Evolutionary conservation across 2,113 vertebrate species (phyloP).

Genomic region (Anguilla japonica): DNA sequence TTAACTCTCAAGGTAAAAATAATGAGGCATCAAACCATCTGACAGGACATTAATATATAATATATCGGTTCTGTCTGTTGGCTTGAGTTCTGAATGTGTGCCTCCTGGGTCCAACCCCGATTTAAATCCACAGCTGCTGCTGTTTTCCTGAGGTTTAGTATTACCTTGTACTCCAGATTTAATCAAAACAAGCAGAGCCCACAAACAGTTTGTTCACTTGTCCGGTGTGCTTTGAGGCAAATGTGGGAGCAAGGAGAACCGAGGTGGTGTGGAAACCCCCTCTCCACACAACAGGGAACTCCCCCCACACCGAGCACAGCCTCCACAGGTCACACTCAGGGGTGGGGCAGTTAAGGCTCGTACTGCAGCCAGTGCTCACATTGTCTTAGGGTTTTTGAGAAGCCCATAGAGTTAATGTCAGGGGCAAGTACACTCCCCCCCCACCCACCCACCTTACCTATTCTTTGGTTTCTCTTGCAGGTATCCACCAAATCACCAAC

Average conservation of each 20-base stretch:
- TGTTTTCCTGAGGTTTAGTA: conserved; percentile 24
- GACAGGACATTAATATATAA: conserved; percentile 23
- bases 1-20: not conserved
- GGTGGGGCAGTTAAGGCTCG: not conserved
- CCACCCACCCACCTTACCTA: too few species aligned
- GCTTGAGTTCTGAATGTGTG: conserved; percentile 11
- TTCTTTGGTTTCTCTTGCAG: too few species aligned
- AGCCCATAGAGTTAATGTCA: too few species aligned
- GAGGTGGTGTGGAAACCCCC: not conserved
- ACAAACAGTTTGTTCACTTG: not conserved
- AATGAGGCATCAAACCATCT: conserved; percentile 9
- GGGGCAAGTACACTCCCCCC: too few species aligned
- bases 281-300: not conserved
- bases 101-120: conserved; percentile 22
- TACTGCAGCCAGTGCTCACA: not conserved
- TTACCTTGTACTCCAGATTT: conserved; percentile 28
- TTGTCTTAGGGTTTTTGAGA: conserved; percentile 2
- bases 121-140: conserved; percentile 31
- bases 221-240: not conserved
- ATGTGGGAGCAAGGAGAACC: not conserved
- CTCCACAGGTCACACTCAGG: not conserved
- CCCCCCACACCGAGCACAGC: not conserved
- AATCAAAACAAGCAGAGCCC: conserved; percentile 25
- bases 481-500: too few species aligned
- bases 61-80: conserved; percentile 23